Base-by-base conservation (phyloP, 2,888 invertebrate species). In the Trichopria drosophilae region DNA sequence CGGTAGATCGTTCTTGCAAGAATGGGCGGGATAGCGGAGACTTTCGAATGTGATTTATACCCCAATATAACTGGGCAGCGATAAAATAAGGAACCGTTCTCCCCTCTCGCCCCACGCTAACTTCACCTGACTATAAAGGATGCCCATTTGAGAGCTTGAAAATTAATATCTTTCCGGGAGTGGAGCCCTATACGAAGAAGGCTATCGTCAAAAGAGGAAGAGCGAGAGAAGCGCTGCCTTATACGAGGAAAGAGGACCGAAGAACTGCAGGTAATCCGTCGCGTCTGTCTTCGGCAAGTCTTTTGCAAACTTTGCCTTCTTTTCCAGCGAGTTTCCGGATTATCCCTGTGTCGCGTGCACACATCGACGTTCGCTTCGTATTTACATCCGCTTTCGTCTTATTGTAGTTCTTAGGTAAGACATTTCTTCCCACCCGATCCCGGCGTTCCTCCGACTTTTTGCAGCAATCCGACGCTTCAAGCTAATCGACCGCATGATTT, bases 11-110 rank as follows among this genome's bases (percentile, higher is more conserved):
- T n/a, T n/a, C n/a, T n/a, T n/a, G n/a, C n/a, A n/a, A n/a, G n/a
- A n/a, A n/a, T n/a, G n/a, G n/a, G n/a, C n/a, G n/a, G n/a, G n/a
- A n/a, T n/a, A n/a, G n/a, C n/a, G n/a, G n/a, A n/a, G n/a, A n/a
- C n/a, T n/a, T n/a, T n/a, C 64, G 61, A 71, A 69, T 66, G 67
- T 69, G 70, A 70, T 69, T 69, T 68, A 71, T 64, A 56, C 49
- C 53, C 60, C 65, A 63, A 65, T 71, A 67, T 68, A 69, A 65
- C 67, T 63, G 63, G 61, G 47, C 57, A 59, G 53, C 61, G 64
- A 68, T 70, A 64, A 69, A 68, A 65, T 67, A 66, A 67, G 61
- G 59, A 63, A 57, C 60, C 57, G 56, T 58, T 46, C 39, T 36
- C 35, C 13, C n/a, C 23, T 22, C 29, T 20, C 32, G 19, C 39